phyloP scores from a whole-genome alignment of 2,888 invertebrate species.

The Parnassius smintheus region DNA sequence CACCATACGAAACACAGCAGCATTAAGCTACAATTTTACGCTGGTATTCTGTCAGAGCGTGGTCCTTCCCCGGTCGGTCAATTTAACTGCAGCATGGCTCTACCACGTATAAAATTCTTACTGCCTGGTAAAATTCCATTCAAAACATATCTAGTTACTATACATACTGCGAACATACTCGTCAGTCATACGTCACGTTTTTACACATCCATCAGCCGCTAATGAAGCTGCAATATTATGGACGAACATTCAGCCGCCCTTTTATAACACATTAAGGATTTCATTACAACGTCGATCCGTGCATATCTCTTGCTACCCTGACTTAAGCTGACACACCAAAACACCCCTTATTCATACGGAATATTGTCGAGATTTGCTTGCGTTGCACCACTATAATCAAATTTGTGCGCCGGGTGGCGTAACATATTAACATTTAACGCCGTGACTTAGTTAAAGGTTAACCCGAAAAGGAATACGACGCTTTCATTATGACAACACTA shows the following conservation, averaged over 20 bases:
- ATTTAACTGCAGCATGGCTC: too few relatives aligned
- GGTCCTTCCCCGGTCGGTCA: too few relatives aligned
- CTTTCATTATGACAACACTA: constrained; percentile 3
- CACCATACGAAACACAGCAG: too few relatives aligned
- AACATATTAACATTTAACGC: constrained; percentile 13
- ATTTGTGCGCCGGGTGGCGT: background rate
- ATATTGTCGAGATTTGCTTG: background rate
- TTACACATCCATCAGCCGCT: background rate
- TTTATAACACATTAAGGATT: constrained; percentile 9
- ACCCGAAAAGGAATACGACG: constrained; percentile 2
- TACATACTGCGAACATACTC: background rate
- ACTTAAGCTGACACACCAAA: background rate
- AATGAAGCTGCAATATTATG: constrained; percentile 3
- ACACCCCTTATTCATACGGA: background rate
- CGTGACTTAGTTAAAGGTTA: constrained; percentile 15
- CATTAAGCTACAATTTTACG: too few relatives aligned
- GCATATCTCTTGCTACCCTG: background rate
- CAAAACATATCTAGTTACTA: too few relatives aligned
- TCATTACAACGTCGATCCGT: constrained; percentile 4
- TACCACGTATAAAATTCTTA: too few relatives aligned
- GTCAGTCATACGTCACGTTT: background rate
- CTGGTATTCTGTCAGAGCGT: too few relatives aligned
- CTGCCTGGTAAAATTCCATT: too few relatives aligned
- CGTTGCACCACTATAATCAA: background rate
- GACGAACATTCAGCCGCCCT: constrained; percentile 1